Evolutionary conservation across 2,797 vertebrate species (phyloP).

Genomic region (Arrhamphus sclerolepis): DNA sequence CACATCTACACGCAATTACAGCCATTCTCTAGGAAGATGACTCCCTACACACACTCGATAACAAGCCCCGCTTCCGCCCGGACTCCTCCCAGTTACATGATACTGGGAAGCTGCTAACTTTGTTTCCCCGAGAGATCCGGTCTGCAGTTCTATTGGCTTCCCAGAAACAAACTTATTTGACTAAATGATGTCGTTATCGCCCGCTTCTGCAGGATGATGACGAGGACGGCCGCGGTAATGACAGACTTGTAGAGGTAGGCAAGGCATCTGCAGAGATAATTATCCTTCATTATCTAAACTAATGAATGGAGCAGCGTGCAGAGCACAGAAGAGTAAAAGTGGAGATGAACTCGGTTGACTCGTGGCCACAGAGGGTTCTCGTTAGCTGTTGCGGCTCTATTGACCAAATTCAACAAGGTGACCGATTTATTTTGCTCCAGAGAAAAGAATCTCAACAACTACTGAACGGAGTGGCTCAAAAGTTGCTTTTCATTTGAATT

Average conservation of each 20-base stretch:
- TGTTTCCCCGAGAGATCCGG: constrained; percentile 39
- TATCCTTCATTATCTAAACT: constrained; percentile 14
- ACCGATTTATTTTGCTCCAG: too few relatives aligned
- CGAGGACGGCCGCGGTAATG: constrained; percentile 18
- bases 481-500: too few relatives aligned
- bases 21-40: constrained; percentile 46
- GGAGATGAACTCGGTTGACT: constrained; percentile 15
- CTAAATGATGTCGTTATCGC: constrained; percentile 38
- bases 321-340: constrained; percentile 2
- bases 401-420: too few relatives aligned
- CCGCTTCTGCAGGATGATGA: constrained; percentile 4
- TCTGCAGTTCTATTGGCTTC: constrained; percentile 35
- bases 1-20: constrained; percentile 43
- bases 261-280: constrained; percentile 31
- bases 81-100: constrained; percentile 25
- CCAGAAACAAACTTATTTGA: constrained; percentile 49
- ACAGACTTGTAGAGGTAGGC: constrained; percentile 16
- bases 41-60: constrained; percentile 25
- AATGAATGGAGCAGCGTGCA: constrained; percentile 2
- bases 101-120: constrained; percentile 32
- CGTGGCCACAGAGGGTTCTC: neutral
- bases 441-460: neutral
- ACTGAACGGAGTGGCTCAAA: neutral
- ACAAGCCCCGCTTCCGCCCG: constrained; percentile 44
- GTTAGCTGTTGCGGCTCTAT: neutral